Evolutionary conservation across 2,113 vertebrate genomes (phyloP).

Genomic region (Sigmodon hispidus): DNA sequence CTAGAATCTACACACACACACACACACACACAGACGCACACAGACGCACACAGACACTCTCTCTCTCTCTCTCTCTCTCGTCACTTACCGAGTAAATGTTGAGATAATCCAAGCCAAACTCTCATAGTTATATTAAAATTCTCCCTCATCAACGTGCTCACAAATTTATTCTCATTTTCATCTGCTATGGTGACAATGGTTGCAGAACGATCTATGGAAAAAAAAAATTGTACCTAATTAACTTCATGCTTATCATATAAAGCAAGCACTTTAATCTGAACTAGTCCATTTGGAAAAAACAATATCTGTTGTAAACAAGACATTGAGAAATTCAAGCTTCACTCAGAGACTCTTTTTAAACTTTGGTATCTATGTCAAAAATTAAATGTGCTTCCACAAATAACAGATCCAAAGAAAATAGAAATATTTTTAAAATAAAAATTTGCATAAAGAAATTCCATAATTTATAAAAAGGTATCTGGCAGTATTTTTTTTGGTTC

Average conservation of each 20-base stretch:
- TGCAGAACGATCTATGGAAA: conserved; percentile 87
- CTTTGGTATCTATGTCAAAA: not conserved
- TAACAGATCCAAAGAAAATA: not conserved
- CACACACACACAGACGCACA: not conserved
- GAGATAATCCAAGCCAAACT: conserved; percentile 91
- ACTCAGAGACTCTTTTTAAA: not conserved
- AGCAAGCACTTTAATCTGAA: conserved; percentile 28
- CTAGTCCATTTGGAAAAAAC: not conserved
- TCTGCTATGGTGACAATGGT: conserved; percentile 89
- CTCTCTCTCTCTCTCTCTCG: too few relatives aligned
- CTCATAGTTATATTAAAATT: conserved; percentile 91
- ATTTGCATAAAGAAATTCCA: not conserved
- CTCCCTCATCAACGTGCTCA: conserved; percentile 87
- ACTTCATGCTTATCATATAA: not conserved
- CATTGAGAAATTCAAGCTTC: conserved; percentile 45
- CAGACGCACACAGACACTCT: not conserved
- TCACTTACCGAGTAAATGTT: conserved; percentile 85
- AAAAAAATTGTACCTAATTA: conserved; percentile 62
- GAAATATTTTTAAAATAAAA: conserved; percentile 53
- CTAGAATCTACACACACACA: not conserved
- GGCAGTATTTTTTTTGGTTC: not conserved
- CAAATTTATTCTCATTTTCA: conserved; percentile 94
- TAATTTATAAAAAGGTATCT: not conserved
- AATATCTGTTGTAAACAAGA: conserved; percentile 4
- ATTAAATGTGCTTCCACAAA: conserved; percentile 3